Percentiles rank a stretch among this genome's conserved stretches.
Evolutionary conservation across 2,888 invertebrate genomes (phyloP).

Genomic region (Drosophila conformis): DNA sequence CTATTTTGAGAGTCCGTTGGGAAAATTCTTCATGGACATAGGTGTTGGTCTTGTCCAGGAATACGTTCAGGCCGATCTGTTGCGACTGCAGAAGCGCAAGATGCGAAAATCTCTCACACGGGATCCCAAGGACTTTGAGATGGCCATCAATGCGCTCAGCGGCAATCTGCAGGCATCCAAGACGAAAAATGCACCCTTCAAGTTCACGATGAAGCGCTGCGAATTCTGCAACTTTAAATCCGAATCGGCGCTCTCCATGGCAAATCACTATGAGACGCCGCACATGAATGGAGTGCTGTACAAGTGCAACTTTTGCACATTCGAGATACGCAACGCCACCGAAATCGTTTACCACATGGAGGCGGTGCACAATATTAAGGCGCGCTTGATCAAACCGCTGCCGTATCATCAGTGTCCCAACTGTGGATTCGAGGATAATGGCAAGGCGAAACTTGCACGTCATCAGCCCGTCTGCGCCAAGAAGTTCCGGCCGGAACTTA

Average conservation of each 20-base stretch:
- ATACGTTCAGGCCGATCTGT: constrained; percentile 95
- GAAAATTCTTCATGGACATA: constrained; percentile 96
- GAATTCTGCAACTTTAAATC: constrained; percentile 95
- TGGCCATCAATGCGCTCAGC: constrained; percentile 92
- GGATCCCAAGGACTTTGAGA: constrained; percentile 87
- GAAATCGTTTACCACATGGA: constrained; percentile 97
- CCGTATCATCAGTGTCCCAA: constrained; percentile 96
- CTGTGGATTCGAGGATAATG: constrained; percentile 97
- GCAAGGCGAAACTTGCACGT: constrained; percentile 94
- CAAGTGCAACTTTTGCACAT: constrained; percentile 93
- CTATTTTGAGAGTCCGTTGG: constrained; percentile 94
- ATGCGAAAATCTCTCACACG: constrained; percentile 88
- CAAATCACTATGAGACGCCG: constrained; percentile 95
- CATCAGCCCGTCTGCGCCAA: constrained; percentile 95
- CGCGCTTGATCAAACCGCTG: constrained; percentile 92
- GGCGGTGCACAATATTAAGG: constrained; percentile 93
- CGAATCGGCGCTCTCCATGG: constrained; percentile 93
- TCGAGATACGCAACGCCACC: constrained; percentile 93
- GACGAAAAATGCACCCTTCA: constrained; percentile 93
- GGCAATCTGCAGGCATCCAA: constrained; percentile 94
- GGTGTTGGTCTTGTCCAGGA: constrained; percentile 96
- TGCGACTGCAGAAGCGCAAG: constrained; percentile 94
- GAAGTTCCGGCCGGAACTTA: constrained; percentile 94
- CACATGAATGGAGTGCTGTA: constrained; percentile 95
- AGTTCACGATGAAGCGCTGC: constrained; percentile 91